Evolutionary conservation across 2,113 vertebrate species (phyloP), one percentile per base, ranked within the genome.

Genomic region (Cettia cetti): DNA sequence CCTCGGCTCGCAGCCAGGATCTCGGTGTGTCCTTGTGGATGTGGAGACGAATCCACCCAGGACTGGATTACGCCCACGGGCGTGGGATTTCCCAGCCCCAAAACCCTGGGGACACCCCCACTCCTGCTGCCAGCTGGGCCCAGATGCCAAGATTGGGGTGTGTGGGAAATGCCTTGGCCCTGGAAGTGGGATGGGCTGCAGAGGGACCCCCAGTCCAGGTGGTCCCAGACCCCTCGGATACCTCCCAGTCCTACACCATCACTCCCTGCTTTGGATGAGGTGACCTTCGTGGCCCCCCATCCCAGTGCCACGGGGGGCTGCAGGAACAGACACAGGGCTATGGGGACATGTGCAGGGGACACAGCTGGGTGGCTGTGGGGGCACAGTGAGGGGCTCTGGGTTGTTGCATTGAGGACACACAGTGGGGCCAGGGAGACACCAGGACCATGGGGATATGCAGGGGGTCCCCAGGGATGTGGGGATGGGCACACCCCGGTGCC

Each of bases 111-210:
- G 71, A 68, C 10, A 5, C 6, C 54, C 59, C 45, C 1, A 0
- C 8, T 84, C n/a, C 95, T 52, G 72, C 81, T 89, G 68, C 87
- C 52, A 39, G 50, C 47, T 2, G 0, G 59, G 26, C 70, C 54
- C 17, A 0, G 22, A 2, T 2, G 33, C 80, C 0, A 1, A 7
- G 28, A 1, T 0, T 4, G 47, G 37, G 52, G 30, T 3, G 27
- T 39, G 40, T 4, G 8, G 81, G 66, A n/a, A 52, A 20, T 2
- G 5, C 21, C 54, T 35, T 5, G 0, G 44, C n/a, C 60, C 26
- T 10, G 44, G 27, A 26, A 37, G 7, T 1, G 27, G 61, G 61
- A 28, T 35, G 75, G 14, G 86, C 33, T 28, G 23, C 37, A 50
- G 37, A 65, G 20, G 21, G 26, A 76, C 40, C 40, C 61, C 70